Evolutionary conservation across 2,888 invertebrate species (phyloP), one percentile per base, ranked within the genome.

Genomic region (Rhagonycha fulva): DNA sequence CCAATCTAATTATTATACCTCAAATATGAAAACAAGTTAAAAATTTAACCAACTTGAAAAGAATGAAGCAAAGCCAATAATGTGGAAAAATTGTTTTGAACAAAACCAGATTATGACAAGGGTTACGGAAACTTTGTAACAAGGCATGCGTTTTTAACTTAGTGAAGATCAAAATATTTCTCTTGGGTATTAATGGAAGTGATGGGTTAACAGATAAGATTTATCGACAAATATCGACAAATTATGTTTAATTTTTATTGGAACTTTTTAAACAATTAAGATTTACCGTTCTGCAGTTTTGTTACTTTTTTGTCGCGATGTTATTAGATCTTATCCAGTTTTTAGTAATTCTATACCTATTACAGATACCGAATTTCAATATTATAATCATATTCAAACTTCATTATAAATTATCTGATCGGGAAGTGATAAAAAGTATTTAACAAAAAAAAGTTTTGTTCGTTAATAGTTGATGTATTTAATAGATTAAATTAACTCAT

Each of bases 181-280:
- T 47, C 47, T 47, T 32, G 12, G 32, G 32, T 12, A 32, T 32
- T 32, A 32, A 32, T 32, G n/a, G 47, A 47, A 47, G 32, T 71
- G 71, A 71, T 71, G 71, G 71, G 71, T 71, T 66, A 24, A 71
- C 14, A 71, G 71, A 71, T 71, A 71, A 71, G 47, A 32, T 60
- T 23, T 12, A 26, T 19, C 71, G 24, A 66, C 19, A 63, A 62
- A 70, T 12, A 26, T 19, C 71, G 14, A 66, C 19, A 63, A 62
- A 70, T 47, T 66, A 14, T 14, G 60, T 47, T 47, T 24, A n/a
- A 26, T 7, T 12, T 66, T 24, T 26, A 23, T 66, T 26, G 14
- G 0, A 23, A 66, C 7, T 26, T 9, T 66, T 12, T 24, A 66
- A 66, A 66, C 47, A 47, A 66, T 66, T 26, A 66, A 14, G 12